A percentile compares a stretch with the other conserved stretches of the same genome.
These are phyloP conservation scores for Perca fluviatilis DNA, from an alignment of 2,113 vertebrate genomes.

Conservation along the genomic window DNA sequence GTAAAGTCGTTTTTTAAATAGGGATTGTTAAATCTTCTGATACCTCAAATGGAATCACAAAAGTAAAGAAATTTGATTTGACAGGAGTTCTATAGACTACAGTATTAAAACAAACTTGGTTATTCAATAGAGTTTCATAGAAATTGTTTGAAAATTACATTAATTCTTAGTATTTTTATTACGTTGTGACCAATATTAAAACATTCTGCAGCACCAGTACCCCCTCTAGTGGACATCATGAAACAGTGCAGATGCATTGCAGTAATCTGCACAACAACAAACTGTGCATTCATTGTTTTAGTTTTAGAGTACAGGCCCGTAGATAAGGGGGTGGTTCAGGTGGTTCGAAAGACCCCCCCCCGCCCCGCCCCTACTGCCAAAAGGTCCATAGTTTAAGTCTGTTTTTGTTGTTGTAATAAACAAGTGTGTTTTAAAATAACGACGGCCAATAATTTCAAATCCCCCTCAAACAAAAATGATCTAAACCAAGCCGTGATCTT, in stretches of 20 bases:
- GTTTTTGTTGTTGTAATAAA: too few relatives aligned
- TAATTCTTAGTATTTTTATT: neutral
- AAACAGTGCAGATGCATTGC: conserved; percentile 34
- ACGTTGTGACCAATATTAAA: neutral
- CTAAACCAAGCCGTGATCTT: too few relatives aligned
- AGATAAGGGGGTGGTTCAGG: too few relatives aligned
- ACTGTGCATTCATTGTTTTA: neutral
- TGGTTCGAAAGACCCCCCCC: too few relatives aligned
- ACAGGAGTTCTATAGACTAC: neutral
- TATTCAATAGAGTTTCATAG: too few relatives aligned
- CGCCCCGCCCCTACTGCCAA: too few relatives aligned
- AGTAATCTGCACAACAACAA: neutral
- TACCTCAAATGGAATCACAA: neutral
- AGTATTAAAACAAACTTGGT: neutral
- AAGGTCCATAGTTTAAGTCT: too few relatives aligned
- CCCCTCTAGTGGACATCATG: conserved; percentile 66
- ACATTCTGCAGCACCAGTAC: neutral
- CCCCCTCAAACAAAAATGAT: too few relatives aligned
- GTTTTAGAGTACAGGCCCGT: neutral
- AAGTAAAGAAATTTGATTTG: too few relatives aligned
- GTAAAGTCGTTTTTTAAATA: neutral
- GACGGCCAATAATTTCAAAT: too few relatives aligned
- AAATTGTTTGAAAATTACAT: neutral
- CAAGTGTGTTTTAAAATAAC: too few relatives aligned
- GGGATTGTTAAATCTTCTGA: neutral